phyloP scores from a whole-genome alignment of 1,140 invertebrate species.

The Plectus sambesii region DNA sequence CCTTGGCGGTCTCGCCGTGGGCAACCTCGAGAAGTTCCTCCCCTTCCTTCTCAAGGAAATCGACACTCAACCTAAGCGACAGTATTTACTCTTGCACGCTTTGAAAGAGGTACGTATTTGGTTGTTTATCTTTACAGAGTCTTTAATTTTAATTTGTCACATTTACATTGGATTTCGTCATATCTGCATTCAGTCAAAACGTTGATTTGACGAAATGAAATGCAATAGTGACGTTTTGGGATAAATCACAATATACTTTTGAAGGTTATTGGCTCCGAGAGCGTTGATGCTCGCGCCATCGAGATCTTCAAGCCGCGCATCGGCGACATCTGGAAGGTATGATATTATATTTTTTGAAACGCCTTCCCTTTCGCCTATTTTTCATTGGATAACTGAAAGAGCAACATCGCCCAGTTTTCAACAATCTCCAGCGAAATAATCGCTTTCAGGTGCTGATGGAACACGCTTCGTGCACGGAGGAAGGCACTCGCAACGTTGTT shows the following conservation, averaged over 20 bases:
- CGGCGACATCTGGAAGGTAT: constrained; percentile 22
- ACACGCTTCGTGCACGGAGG: constrained; percentile 87
- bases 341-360: not conserved
- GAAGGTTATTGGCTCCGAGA: no score
- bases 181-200: no score
- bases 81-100: constrained; percentile 89
- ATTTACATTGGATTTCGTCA: no score
- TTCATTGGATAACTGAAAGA: constrained; percentile 15
- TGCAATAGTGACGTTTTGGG: no score
- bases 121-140: no score
- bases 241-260: no score
- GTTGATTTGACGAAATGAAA: no score
- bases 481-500: constrained; percentile 93
- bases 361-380: constrained; percentile 9
- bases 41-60: constrained; percentile 90
- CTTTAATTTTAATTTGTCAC: no score
- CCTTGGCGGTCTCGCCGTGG: constrained; percentile 71
- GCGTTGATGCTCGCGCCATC: constrained; percentile 7
- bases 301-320: constrained; percentile 15
- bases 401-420: constrained; percentile 20
- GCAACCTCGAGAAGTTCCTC: constrained; percentile 81
- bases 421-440: no score
- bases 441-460: constrained; percentile 58
- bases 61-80: constrained; percentile 76
- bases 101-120: constrained; percentile 86